These are phyloP conservation scores for Arion vulgaris DNA, from an alignment of 1,140 invertebrate species.

Conservation along the genomic window DNA sequence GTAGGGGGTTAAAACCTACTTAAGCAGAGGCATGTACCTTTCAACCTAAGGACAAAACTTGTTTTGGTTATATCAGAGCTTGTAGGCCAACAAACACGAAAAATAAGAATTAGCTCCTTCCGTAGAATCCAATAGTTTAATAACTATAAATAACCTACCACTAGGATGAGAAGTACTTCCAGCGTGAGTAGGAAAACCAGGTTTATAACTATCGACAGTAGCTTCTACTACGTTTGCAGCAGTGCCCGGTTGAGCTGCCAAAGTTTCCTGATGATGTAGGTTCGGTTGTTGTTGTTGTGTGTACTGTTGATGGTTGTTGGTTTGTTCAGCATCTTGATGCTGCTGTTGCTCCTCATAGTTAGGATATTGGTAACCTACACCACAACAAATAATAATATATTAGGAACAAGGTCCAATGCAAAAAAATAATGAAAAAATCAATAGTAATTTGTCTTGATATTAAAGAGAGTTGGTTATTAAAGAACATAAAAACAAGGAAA, in stretches of 20 bases:
- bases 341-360: conserved; percentile 9
- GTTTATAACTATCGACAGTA: not conserved
- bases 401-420: no score
- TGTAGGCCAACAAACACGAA: no score
- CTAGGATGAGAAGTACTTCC: not conserved
- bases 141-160: conserved; percentile 28
- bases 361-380: not conserved
- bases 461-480: no score
- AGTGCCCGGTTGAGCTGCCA: not conserved
- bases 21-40: no score
- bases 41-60: no score
- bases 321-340: not conserved
- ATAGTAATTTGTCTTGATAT: no score
- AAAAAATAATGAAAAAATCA: no score
- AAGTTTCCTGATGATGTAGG: not conserved
- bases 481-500: no score
- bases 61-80: no score
- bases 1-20: no score
- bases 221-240: not conserved
- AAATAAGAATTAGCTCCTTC: no score
- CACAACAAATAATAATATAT: not conserved
- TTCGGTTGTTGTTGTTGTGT: not conserved
- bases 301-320: not conserved
- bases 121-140: no score
- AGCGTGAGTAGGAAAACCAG: not conserved